Evolutionary conservation across 1,140 invertebrate genomes (phyloP), one percentile per base, ranked within the genome.

Genomic region (Drosophila pectinifera): DNA sequence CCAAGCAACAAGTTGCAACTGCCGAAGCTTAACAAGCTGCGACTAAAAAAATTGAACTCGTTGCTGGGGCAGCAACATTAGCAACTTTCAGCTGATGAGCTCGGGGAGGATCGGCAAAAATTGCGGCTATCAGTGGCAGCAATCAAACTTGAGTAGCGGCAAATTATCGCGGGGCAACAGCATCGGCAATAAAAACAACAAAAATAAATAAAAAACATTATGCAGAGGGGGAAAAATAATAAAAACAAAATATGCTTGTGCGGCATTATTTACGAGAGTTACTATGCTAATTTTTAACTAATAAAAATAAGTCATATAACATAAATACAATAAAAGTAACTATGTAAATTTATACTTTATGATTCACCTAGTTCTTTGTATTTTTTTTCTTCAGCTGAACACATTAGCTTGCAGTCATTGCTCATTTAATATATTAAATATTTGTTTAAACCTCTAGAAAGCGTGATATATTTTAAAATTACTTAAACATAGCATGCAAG

Each of bases 1-100:
- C 73, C 75, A 53, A 53, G 49, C 49, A 78, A 77, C 75, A 77
- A 78, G 78, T 76, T 61, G 72, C 58, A 64, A 49, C 62, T 53
- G 56, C 61, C 58, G 43, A 55, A 77, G 45, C 31, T 62, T 56
- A 57, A 59, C 65, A 45, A 59, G 18, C 26, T n/a, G 5, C 48
- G 4, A 26, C 5, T 22, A 24, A 31, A 7, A 22, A 10, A 24
- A n/a, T 41, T 46, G 26, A 69, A 69, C 64, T 72, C 55, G 63
- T 56, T 72, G 49, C 63, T 34, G 62, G 48, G 49, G 62, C 28
- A 53, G 49, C 45, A 65, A 20, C 22, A 53, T 34, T 43, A 41
- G 43, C 34, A 41, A 72, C 42, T 58, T 49, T 34, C 24, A 31
- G 14, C 46, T 49, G 48, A 54, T 54, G 48, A 62, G 68, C 43